These are phyloP conservation scores for Butorides virescens DNA, from an alignment of 2,113 vertebrate species.

Conservation along the genomic window DNA sequence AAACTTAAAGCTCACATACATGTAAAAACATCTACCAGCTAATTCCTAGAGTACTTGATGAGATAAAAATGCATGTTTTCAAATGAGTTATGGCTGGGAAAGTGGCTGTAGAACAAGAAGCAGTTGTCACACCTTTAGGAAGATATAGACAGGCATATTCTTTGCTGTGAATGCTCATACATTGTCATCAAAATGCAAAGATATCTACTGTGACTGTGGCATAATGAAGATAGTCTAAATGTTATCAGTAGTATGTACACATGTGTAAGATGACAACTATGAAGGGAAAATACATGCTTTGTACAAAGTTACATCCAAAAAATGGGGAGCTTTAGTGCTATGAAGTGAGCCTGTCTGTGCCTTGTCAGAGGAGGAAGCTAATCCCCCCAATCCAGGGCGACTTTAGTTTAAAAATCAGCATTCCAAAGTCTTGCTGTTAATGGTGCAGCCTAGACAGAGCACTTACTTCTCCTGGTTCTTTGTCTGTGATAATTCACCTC, in stretches of 20 bases:
- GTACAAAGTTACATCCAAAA: background rate
- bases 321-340: background rate
- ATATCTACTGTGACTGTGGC: background rate
- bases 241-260: background rate
- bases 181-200: background rate
- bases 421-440: constrained; percentile 12
- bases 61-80: background rate
- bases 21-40: background rate
- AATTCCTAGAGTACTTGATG: background rate
- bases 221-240: background rate
- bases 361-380: background rate
- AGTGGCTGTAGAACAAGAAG: background rate
- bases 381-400: background rate
- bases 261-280: background rate
- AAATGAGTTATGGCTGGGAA: background rate
- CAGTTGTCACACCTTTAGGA: background rate
- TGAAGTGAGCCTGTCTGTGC: background rate
- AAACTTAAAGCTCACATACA: background rate
- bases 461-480: constrained; percentile 19
- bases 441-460: background rate
- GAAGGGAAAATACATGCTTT: background rate
- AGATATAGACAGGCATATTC: background rate
- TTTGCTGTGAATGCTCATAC: background rate
- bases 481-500: constrained; percentile 45
- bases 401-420: background rate